A percentile compares a stretch with the other conserved stretches of the same genome.
Evolutionary conservation across 1,140 invertebrate species (phyloP).

Genomic region (Cylas formicarius): DNA sequence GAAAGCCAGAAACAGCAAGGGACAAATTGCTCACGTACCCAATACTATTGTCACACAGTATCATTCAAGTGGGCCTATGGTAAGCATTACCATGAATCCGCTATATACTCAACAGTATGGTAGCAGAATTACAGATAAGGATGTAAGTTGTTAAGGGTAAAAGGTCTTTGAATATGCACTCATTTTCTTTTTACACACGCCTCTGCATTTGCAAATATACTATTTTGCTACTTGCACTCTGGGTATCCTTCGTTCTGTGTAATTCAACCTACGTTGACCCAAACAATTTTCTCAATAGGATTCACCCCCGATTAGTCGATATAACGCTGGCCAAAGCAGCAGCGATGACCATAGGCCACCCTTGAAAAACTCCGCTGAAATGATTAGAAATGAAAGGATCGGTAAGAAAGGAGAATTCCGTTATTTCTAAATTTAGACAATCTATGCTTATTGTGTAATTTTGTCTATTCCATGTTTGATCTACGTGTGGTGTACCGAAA

Average conservation of each 20-base stretch:
- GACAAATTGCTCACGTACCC: slow-evolving; percentile 88
- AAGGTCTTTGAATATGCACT: neutral
- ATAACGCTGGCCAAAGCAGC: slow-evolving; percentile 16
- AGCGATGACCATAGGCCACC: slow-evolving; percentile 18
- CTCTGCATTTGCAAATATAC: too few relatives aligned
- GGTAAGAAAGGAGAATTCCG: slow-evolving; percentile 94
- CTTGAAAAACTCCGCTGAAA: slow-evolving; percentile 53
- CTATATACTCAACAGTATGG: too few relatives aligned
- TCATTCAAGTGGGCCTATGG: slow-evolving; percentile 19
- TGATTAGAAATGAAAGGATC: slow-evolving; percentile 77
- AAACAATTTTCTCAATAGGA: slow-evolving; percentile 13
- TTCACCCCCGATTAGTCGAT: slow-evolving; percentile 12
- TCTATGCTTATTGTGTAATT: slow-evolving; percentile 2
- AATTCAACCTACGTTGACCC: neutral
- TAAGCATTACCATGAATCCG: slow-evolving; percentile 37
- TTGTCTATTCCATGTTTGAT: too few relatives aligned
- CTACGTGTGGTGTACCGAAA: too few relatives aligned
- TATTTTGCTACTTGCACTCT: too few relatives aligned
- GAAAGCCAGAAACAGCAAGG: slow-evolving; percentile 87
- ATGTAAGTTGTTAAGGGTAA: slow-evolving; percentile 20
- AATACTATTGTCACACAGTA: slow-evolving; percentile 86
- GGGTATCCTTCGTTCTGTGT: too few relatives aligned
- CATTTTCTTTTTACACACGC: neutral
- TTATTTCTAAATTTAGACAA: slow-evolving; percentile 82
- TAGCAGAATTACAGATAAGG: slow-evolving; percentile 21